phyloP scores from a whole-genome alignment of 2,888 invertebrate species.

The Atherix ibis region DNA sequence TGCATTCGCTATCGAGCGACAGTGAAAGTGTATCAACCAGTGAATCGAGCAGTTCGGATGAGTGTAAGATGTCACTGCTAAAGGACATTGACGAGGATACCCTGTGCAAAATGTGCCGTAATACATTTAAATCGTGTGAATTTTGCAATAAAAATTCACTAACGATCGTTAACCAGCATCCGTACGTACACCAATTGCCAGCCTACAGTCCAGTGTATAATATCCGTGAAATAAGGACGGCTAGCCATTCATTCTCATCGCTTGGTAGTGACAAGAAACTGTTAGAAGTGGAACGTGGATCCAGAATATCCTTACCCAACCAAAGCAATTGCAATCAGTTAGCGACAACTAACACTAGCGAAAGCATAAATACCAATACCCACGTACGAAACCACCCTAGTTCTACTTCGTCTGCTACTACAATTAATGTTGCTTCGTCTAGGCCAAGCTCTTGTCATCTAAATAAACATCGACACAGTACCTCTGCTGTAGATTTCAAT shows the following conservation, averaged over 20 bases:
- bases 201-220: slow-evolving; percentile 31
- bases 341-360: not conserved
- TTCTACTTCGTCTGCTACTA: no score
- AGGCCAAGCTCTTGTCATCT: slow-evolving; percentile 1
- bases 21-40: not conserved
- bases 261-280: slow-evolving; percentile 32
- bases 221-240: slow-evolving; percentile 31
- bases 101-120: slow-evolving; percentile 21
- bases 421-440: no score
- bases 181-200: slow-evolving; percentile 7
- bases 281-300: slow-evolving; percentile 19
- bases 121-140: slow-evolving; percentile 23
- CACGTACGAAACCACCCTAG: not conserved
- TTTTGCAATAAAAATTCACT: slow-evolving; percentile 24
- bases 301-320: not conserved
- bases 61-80: no score
- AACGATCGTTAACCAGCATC: slow-evolving; percentile 14
- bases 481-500: slow-evolving; percentile 8
- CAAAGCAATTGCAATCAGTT: not conserved
- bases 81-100: slow-evolving; percentile 1
- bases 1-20: slow-evolving; percentile 7
- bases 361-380: not conserved
- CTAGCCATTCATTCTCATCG: slow-evolving; percentile 30
- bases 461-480: slow-evolving; percentile 3
- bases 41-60: not conserved